Conservation (phyloP, 1,140 invertebrate genomes). For the Heliconius melpomene region DNA sequence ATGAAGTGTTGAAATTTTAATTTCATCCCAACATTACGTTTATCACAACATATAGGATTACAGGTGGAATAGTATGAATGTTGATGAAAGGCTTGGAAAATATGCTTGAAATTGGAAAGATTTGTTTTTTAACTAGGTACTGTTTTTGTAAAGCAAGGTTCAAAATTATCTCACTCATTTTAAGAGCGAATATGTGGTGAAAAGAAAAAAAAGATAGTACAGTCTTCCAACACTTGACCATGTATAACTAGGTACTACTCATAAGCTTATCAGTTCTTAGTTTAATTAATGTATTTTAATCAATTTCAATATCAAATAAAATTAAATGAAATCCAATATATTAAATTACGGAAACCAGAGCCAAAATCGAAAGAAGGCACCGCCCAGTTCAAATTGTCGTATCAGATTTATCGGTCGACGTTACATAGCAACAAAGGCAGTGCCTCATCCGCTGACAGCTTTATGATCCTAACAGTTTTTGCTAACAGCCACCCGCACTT, state of each 20-base stretch:
- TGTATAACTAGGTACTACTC: too few relatives aligned
- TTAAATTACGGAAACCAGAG: slow-evolving; percentile 4
- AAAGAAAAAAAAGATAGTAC: too few relatives aligned
- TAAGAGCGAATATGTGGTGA: too few relatives aligned
- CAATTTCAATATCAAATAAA: neutral
- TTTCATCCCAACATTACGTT: neutral
- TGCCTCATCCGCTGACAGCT: slow-evolving; percentile 72
- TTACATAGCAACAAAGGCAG: slow-evolving; percentile 75
- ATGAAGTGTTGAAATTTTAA: slow-evolving; percentile 40
- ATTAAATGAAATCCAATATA: neutral
- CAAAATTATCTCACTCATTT: too few relatives aligned
- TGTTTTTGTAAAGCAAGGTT: too few relatives aligned
- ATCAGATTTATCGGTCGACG: slow-evolving; percentile 72
- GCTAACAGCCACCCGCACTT: slow-evolving; percentile 66
- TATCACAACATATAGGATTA: slow-evolving; percentile 1
- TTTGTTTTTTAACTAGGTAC: too few relatives aligned
- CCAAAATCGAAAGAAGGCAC: slow-evolving; percentile 33
- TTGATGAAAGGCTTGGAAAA: neutral
- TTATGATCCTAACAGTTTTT: slow-evolving; percentile 78
- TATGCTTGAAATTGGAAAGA: too few relatives aligned
- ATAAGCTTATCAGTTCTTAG: too few relatives aligned
- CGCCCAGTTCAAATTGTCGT: slow-evolving; percentile 61
- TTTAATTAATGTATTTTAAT: neutral
- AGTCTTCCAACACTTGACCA: too few relatives aligned
- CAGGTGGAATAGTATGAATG: neutral